Evolutionary conservation across 2,888 invertebrate genomes (phyloP), one percentile per base, ranked within the genome.

Genomic region (Rapana venosa): DNA sequence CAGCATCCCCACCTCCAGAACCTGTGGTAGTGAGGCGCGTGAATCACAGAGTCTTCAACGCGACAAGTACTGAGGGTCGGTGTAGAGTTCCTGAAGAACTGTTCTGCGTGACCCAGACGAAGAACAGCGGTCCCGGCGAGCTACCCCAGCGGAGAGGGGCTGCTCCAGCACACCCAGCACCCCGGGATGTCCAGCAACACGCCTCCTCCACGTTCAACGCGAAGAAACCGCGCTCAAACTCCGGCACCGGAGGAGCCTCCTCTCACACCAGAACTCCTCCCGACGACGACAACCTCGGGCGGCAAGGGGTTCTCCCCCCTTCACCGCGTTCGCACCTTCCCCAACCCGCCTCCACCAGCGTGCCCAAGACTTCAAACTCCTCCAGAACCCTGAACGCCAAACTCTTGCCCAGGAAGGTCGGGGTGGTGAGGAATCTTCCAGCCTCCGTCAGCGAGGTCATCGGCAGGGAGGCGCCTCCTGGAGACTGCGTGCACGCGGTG

Each of bases 401-500:
- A 36, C 56, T 77, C 74, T 30, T 87, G 77, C 70, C 47, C 36
- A 20, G 58, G 56, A 32, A 81, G 81, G n/a, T 47, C 8, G 81
- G 81, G 47, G 81, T 47, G 47, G 8, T 83, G 47, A 83, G 11
- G 47, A 83, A 6, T 17, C 36, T 26, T 26, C 81, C 0, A 47
- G 47, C 47, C 47, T 8, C 20, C 13, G 66, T 66, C n/a, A n/a
- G n/a, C n/a, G 66, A 13, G 26, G 66, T 13, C 66, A n/a, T n/a
- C 47, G 2, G 47, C 8, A 47, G 47, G 47, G 47, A 8, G 47
- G 47, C 47, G 47, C 4, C 8, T 2, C 1, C 30, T 56, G 70
- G 32, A 70, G 79, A 22, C 70, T 87, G 36, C n/a, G 79, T 91
- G 56, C 70, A 79, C 15, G 92, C 93, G 58, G 91, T 95, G 26